Evolutionary conservation across 1,140 invertebrate genomes (phyloP).

Genomic region (Thrips palmi): DNA sequence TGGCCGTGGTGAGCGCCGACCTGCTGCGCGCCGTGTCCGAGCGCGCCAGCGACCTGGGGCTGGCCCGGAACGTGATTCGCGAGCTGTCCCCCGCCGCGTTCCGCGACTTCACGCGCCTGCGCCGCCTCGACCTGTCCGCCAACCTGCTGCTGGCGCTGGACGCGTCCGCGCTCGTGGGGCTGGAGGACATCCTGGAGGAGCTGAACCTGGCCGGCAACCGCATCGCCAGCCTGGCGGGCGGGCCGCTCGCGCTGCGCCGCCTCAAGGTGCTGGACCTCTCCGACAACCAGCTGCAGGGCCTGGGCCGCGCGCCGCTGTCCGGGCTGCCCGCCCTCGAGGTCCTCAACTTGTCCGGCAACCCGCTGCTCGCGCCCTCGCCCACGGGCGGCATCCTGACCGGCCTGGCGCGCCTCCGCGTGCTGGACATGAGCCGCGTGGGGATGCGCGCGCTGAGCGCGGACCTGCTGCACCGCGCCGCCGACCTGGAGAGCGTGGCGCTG

Average conservation of each 20-base stretch:
- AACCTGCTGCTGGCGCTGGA: conserved; percentile 55
- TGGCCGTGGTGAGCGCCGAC: conserved; percentile 66
- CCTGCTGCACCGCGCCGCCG: conserved; percentile 43
- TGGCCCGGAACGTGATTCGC: conserved; percentile 69
- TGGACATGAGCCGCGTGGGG: conserved; percentile 56
- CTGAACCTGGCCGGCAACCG: conserved; percentile 60
- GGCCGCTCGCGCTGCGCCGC: conserved; percentile 39
- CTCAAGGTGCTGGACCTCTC: conserved; percentile 55
- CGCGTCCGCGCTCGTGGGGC: conserved; percentile 50
- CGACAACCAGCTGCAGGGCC: conserved; percentile 52
- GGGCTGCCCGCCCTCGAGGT: conserved; percentile 45
- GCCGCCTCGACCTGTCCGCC: conserved; percentile 52
- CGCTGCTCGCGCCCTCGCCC: conserved; percentile 38
- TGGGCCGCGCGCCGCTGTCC: conserved; percentile 45
- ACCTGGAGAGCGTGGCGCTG: conserved; percentile 43
- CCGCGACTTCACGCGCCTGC: conserved; percentile 52
- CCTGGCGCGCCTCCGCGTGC: conserved; percentile 33
- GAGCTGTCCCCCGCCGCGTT: conserved; percentile 66
- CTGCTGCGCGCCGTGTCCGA: conserved; percentile 44
- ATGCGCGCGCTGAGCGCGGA: conserved; percentile 49
- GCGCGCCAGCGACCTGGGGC: conserved; percentile 37
- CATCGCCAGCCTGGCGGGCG: conserved; percentile 41
- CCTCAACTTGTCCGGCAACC: conserved; percentile 61
- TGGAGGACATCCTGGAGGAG: conserved; percentile 50
- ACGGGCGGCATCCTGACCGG: conserved; percentile 35